Conservation (phyloP, 2,797 vertebrate genomes). For the Chiroxiphia lanceolata region DNA sequence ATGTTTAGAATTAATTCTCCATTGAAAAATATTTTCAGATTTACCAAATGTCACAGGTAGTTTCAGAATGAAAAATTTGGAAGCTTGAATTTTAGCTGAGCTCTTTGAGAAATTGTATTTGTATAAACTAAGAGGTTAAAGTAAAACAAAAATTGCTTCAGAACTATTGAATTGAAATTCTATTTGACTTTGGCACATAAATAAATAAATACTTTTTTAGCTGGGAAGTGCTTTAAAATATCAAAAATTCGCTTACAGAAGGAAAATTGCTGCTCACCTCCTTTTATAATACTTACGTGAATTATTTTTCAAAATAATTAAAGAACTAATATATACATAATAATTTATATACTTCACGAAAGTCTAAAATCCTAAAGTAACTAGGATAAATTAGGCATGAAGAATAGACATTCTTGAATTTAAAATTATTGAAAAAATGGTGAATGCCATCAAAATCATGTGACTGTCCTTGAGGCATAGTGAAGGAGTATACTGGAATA, state of each 20-base stretch:
- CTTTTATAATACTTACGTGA: background rate
- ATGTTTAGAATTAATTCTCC: background rate
- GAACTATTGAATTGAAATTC: background rate
- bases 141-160: background rate
- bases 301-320: background rate
- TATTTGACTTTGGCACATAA: background rate
- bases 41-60: background rate
- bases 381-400: background rate
- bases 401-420: background rate
- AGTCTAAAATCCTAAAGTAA: background rate
- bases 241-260: background rate
- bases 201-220: too few species aligned
- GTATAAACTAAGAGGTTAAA: background rate
- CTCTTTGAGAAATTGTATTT: background rate
- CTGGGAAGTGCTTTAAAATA: background rate
- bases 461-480: background rate
- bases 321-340: background rate
- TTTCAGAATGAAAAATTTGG: background rate
- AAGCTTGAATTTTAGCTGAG: background rate
- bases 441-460: background rate
- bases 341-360: background rate
- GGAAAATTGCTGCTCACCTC: background rate
- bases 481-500: background rate
- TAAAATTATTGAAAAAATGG: background rate
- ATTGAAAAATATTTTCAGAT: background rate